Conservation (phyloP, 2,797 vertebrate species). For the Sphenopsis melanotis region DNA sequence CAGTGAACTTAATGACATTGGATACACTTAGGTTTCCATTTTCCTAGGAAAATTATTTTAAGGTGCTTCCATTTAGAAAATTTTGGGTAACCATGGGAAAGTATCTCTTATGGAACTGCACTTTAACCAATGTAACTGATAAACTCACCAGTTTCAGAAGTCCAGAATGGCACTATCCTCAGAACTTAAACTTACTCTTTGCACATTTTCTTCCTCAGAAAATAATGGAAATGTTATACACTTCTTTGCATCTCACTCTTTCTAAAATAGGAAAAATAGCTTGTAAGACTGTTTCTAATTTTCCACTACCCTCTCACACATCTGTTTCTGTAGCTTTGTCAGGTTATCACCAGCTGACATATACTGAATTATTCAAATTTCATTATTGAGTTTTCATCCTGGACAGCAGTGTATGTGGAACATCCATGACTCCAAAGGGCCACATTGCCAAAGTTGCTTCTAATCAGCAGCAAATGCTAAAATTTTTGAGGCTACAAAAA, state of each 20-base stretch:
- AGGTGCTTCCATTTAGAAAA: neutral
- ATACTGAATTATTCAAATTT: neutral
- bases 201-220: neutral
- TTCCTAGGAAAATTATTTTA: neutral
- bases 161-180: neutral
- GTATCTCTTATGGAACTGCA: neutral
- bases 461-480: neutral
- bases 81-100: neutral
- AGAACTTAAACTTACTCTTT: neutral
- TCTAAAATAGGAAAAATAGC: neutral
- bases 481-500: neutral
- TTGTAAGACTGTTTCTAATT: neutral
- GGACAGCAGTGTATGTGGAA: neutral
- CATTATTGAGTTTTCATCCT: neutral
- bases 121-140: neutral
- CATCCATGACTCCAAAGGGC: neutral
- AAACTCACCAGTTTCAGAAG: neutral
- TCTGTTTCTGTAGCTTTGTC: neutral
- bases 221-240: neutral
- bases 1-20: neutral
- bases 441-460: neutral
- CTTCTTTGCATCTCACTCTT: neutral
- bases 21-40: neutral
- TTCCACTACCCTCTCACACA: neutral
- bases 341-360: neutral